phyloP scores from a whole-genome alignment of 2,797 vertebrate genomes.

The Odontamblyopus rebecca region DNA sequence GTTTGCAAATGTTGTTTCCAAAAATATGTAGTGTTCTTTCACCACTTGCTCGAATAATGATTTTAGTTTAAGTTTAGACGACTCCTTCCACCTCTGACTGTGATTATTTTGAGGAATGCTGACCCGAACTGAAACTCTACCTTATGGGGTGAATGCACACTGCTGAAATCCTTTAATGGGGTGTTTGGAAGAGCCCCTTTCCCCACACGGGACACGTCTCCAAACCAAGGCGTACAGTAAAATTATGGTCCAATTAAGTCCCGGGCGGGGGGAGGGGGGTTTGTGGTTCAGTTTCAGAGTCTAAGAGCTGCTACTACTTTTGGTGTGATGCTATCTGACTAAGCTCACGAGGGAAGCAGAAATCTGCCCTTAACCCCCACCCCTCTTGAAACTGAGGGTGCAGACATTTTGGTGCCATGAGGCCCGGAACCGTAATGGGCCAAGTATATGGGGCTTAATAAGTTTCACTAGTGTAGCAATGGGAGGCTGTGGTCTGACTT shows the following conservation, averaged over 20 bases:
- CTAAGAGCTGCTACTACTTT: slow-evolving; percentile 56
- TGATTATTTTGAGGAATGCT: slow-evolving; percentile 31
- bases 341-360: slow-evolving; percentile 42
- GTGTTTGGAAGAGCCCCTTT: slow-evolving; percentile 51
- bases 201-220: slow-evolving; percentile 46
- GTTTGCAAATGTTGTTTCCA: background rate
- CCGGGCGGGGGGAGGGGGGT: slow-evolving; percentile 18
- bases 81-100: background rate
- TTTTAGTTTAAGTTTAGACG: background rate
- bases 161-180: slow-evolving; percentile 65
- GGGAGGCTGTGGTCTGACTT: slow-evolving; percentile 38
- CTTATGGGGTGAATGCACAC: slow-evolving; percentile 38
- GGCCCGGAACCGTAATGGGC: slow-evolving; percentile 65
- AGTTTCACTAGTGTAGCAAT: slow-evolving; percentile 51
- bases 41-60: background rate
- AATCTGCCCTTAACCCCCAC: slow-evolving; percentile 30
- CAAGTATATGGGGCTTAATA: slow-evolving; percentile 51
- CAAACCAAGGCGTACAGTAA: slow-evolving; percentile 65
- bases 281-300: slow-evolving; percentile 66
- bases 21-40: background rate
- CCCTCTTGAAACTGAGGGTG: slow-evolving; percentile 42
- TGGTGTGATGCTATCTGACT: slow-evolving; percentile 71
- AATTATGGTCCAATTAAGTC: slow-evolving; percentile 76
- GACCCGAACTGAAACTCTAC: slow-evolving; percentile 34
- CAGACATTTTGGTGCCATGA: slow-evolving; percentile 76